Evolutionary conservation across 2,797 vertebrate species (phyloP), one percentile per base, ranked within the genome.

Genomic region (Pogoniulus pusillus): DNA sequence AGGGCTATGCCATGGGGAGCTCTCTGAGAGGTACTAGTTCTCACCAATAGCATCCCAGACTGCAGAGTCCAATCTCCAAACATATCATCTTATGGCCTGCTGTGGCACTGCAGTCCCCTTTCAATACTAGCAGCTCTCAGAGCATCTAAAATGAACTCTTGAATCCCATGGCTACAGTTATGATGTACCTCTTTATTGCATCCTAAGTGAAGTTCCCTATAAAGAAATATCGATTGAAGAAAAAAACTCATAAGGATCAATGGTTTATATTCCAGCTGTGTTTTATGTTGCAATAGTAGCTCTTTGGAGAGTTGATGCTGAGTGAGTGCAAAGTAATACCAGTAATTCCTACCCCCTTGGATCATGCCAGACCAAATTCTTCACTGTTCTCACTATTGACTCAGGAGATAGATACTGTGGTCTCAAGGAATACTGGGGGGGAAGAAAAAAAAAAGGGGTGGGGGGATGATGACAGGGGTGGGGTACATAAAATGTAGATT

Each of bases 171-270:
- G 64, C 77, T 27, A 51, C 34, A 69, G 86, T 89, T 91, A 91
- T 82, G 90, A 91, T 87, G 84, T 80, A 93, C 65, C 82, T 90
- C 87, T 95, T 96, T 93, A 94, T 91, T 94, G 74, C 82, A 89
- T 87, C 80, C 68, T 87, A 84, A 90, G 86, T 85, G 90, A 94
- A 93, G 85, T 74, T 91, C 87, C 87, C 85, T 91, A 84, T 91
- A 92, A 95, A 95, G 92, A 93, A 93, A 82, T 91, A 96, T 89
- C 82, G 93, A 95, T 91, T 88, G 85, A 82, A 87, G 74, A 20
- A 87, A 83, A 83, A 93, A 95, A 12, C 85, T 95, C 85, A 68
- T 94, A 95, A 95, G 71, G 64, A 93, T 94, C 89, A 92, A 94
- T 93, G 92, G 57, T 73, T 95, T 91, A 78, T 87, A 53, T 91